Conservation (phyloP, 2,797 vertebrate species). For the Sebastolobus alascanus region DNA sequence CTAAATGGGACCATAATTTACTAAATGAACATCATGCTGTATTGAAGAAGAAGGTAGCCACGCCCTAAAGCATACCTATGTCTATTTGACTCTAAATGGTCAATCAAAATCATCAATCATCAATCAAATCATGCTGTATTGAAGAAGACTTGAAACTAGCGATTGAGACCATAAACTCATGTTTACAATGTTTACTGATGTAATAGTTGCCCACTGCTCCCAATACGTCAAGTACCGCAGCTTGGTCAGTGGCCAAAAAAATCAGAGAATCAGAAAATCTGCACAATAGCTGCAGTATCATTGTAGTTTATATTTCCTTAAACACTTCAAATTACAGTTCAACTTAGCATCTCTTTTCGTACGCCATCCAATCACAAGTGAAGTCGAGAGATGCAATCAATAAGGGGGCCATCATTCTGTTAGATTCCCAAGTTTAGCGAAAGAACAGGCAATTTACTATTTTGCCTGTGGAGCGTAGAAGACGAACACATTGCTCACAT, state of each 20-base stretch:
- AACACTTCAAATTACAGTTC: not conserved
- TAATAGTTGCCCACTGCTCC: not conserved
- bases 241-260: not conserved
- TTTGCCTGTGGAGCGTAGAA: constrained; percentile 2
- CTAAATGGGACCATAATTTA: too few relatives aligned
- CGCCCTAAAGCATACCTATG: too few relatives aligned
- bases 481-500: constrained; percentile 5
- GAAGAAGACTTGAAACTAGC: too few relatives aligned
- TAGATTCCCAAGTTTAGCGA: not conserved
- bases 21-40: too few relatives aligned
- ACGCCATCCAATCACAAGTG: not conserved
- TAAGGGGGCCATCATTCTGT: not conserved
- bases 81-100: too few relatives aligned
- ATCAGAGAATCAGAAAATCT: not conserved
- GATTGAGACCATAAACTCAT: too few relatives aligned
- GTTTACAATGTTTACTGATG: too few relatives aligned
- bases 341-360: not conserved
- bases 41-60: too few relatives aligned
- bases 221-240: not conserved
- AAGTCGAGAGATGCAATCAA: constrained; percentile 12
- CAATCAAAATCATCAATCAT: too few relatives aligned
- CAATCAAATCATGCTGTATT: too few relatives aligned
- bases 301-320: not conserved
- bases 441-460: constrained; percentile 11
- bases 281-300: not conserved